These are phyloP conservation scores for Phyllopteryx taeniolatus DNA, from an alignment of 2,113 vertebrate species.

Conservation along the genomic window DNA sequence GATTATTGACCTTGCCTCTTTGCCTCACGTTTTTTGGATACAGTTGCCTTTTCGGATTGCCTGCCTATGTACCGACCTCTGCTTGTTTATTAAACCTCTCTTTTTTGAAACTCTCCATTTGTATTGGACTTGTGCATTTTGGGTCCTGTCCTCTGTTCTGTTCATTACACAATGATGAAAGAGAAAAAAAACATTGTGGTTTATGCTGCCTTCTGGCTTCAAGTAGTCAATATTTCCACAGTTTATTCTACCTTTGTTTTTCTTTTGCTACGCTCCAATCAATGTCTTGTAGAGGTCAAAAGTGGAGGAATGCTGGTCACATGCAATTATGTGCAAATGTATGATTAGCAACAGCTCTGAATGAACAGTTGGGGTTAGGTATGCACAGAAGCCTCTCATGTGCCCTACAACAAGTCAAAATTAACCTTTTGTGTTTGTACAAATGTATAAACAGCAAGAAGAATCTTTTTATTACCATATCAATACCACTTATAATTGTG, in stretches of 20 bases:
- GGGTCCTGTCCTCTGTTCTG: no score
- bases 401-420: slow-evolving; percentile 49
- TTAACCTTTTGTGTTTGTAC: slow-evolving; percentile 10
- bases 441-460: neutral
- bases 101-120: no score
- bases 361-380: slow-evolving; percentile 46
- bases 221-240: slow-evolving; percentile 6
- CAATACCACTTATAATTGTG: neutral
- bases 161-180: neutral
- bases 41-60: no score
- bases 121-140: no score
- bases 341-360: slow-evolving; percentile 44
- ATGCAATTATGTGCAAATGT: slow-evolving; percentile 30
- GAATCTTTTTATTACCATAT: neutral
- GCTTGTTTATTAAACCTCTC: no score
- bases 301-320: slow-evolving; percentile 54
- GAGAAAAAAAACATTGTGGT: neutral
- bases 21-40: no score
- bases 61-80: no score
- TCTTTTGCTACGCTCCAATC: slow-evolving; percentile 14
- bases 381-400: slow-evolving; percentile 53
- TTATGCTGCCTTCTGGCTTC: slow-evolving; percentile 11
- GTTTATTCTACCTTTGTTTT: slow-evolving; percentile 9
- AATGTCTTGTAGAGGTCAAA: slow-evolving; percentile 36
- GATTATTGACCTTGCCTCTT: no score